Evolutionary conservation across 2,888 invertebrate species (phyloP), one percentile per base, ranked within the genome.

Genomic region (Archips xylosteana): DNA sequence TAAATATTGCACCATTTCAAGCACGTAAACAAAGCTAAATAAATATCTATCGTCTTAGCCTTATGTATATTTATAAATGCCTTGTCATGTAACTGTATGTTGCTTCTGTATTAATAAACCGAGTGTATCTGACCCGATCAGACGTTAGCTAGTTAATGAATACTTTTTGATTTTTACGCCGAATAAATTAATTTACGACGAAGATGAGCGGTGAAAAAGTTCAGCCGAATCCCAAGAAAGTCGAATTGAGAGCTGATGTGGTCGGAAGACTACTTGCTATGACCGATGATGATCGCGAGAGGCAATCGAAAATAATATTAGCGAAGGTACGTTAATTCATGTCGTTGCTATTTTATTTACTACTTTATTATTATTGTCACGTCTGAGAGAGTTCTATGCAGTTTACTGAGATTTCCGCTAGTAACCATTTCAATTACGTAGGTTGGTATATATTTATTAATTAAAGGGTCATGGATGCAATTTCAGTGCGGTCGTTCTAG

Each of bases 231-330:
- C 76, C 75, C 0, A 61, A 64, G 47, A 81, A 81, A 64, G 74
- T 74, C 0, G 71, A 66, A n/a, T 47, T 81, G 10, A 71, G 81
- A 15, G 76, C 76, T 39, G 77, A 73, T 42, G 76, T 80, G 10
- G 72, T 71, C 8, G 67, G 69, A 13, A 78, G 67, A 8, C 61
- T 80, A 15, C 61, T 67, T 0, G 60, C 68, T 15, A 77, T 81
- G 76, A 66, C 75, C 36, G 51, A 65, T 9, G 76, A 79, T 62
- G 79, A 79, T 34, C 74, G 76, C 8, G 42, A 51, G 8, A 36
- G 67, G 13, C 81, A 81, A 65, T 80, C 80, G 2, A 72, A 75
- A n/a, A 68, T 76, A n/a, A 76, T 81, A 12, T 70, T 75, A 34
- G 71, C 77, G 39, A 79, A 79, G 77, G 78, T 76, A 65, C 60